These are phyloP conservation scores for Diplodus sargus DNA, from an alignment of 2,797 vertebrate species.

Conservation along the genomic window DNA sequence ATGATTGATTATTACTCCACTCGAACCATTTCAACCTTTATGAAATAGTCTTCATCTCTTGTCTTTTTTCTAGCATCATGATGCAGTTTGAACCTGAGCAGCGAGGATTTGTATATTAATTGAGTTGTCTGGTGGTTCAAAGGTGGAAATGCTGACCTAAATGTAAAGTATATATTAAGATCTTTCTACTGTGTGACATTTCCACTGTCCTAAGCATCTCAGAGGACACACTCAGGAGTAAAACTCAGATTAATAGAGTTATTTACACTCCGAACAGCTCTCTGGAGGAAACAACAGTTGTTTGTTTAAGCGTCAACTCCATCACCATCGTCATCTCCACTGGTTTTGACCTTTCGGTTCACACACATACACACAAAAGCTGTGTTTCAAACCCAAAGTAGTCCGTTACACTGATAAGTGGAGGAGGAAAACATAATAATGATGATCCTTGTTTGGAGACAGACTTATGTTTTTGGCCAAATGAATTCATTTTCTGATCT, in stretches of 20 bases:
- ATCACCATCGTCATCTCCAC: conserved; percentile 6
- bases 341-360: conserved; percentile 38
- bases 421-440: conserved; percentile 40
- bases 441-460: conserved; percentile 38
- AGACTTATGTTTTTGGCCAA: conserved; percentile 47
- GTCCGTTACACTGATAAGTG: conserved; percentile 10
- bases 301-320: conserved; percentile 34
- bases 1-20: too few relatives aligned
- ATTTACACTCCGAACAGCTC: conserved; percentile 25
- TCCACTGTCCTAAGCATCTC: neutral
- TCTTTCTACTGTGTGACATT: neutral
- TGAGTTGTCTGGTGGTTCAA: too few relatives aligned
- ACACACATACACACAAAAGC: conserved; percentile 7
- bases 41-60: neutral
- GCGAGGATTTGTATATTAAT: too few relatives aligned
- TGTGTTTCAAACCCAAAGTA: conserved; percentile 35
- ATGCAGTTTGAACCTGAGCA: neutral
- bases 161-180: too few relatives aligned
- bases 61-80: neutral
- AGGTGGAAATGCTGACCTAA: conserved; percentile 8
- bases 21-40: too few relatives aligned
- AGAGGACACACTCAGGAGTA: neutral
- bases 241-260: conserved; percentile 20
- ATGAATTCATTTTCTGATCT: conserved; percentile 65
- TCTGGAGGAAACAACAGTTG: conserved; percentile 19